Evolutionary conservation across 2,888 invertebrate species (phyloP), one percentile per base, ranked within the genome.

Genomic region (Heliconius ismenius): DNA sequence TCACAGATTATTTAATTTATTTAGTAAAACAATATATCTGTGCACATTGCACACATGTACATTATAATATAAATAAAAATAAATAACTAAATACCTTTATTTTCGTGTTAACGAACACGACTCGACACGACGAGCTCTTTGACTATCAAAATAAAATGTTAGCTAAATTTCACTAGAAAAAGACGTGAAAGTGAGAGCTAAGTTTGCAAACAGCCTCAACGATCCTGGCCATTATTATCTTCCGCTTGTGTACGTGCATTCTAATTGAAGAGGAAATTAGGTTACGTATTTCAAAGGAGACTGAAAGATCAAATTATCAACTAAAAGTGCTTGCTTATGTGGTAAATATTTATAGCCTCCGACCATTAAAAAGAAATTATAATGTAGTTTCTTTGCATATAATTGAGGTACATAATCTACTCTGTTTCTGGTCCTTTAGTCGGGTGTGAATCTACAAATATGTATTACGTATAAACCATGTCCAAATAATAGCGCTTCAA

Each of bases 211-310:
- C 65, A 65, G 26, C 26, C 39, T 73, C 65, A 39, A 65, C 72
- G 65, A 70, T 43, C 58, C 63, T 63, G 69, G 21, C 60, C 68
- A 67, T 76, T 76, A 68, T 76, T 76, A 67, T 73, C 73, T 73
- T 76, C 76, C 76, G 76, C 76, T 67, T 76, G 60, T 76, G 36
- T 65, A 73, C 68, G 76, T 72, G 58, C 67, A 67, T 74, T 77
- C 62, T 74, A 77, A 74, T 74, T 74, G 26, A 69, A 69, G 62
- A 62, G 73, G 70, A 77, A 77, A 77, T 70, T 69, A 74, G 68
- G 32, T 76, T 76, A 76, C 43, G 68, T 76, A 36, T 73, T 65
- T 24, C 54, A 76, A 76, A 65, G 54, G 39, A 49, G 54, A 11
- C 49, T 36, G 76, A 72, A 76, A 32, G 21, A 69, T 28, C 54